These are phyloP conservation scores for Agonum fuliginosum DNA, from an alignment of 2,888 invertebrate genomes.

Conservation along the genomic window DNA sequence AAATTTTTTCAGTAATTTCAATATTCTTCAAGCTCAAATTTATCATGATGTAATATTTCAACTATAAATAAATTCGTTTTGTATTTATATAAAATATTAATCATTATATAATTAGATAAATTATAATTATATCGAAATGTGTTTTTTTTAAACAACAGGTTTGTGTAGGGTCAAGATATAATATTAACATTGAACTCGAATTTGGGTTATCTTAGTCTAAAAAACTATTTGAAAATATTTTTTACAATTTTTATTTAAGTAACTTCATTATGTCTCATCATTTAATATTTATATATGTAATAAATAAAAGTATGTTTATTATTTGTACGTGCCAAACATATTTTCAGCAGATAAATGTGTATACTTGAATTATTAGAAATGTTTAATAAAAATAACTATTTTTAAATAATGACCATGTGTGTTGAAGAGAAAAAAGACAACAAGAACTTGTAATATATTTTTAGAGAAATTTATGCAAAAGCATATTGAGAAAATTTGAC, in stretches of 20 bases:
- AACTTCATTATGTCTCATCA: neutral
- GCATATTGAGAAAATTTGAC: conserved; percentile 23
- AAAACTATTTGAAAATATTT: neutral
- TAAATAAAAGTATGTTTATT: too few species aligned
- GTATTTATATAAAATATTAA: neutral
- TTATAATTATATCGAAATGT: neutral
- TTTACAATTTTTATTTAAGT: too few species aligned
- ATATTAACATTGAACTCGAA: conserved; percentile 5
- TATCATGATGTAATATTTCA: too few species aligned
- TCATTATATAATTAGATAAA: conserved; percentile 19
- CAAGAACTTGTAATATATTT: neutral
- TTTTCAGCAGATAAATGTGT: too few species aligned
- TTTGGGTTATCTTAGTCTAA: neutral
- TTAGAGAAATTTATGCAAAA: neutral
- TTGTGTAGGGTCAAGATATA: neutral
- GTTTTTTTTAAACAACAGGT: conserved; percentile 6
- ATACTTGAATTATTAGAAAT: too few species aligned
- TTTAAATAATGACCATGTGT: neutral
- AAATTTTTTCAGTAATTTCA: too few species aligned
- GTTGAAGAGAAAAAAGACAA: neutral
- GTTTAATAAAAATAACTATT: neutral
- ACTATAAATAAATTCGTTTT: neutral
- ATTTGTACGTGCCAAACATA: too few species aligned
- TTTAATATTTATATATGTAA: too few species aligned
- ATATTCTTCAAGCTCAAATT: too few species aligned